These are phyloP conservation scores for Cerceris ruficornis DNA, from an alignment of 2,888 invertebrate genomes.

Conservation along the genomic window DNA sequence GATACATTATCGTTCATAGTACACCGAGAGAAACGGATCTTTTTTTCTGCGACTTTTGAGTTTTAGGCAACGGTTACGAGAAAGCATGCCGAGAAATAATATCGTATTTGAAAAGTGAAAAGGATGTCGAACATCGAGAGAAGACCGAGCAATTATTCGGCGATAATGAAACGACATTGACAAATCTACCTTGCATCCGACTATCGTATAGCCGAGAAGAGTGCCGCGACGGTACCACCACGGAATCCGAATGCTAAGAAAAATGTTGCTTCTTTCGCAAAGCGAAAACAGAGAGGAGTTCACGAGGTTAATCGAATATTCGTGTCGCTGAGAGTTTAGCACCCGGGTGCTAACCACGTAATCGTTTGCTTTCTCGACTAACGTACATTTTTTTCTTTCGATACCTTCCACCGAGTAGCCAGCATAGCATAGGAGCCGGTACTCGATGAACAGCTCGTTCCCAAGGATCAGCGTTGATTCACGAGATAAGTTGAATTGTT, in stretches of 20 bases:
- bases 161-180: constrained; percentile 38
- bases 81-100: too few species aligned
- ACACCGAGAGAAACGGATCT: too few species aligned
- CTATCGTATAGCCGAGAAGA: constrained; percentile 35
- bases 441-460: constrained; percentile 49
- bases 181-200: constrained; percentile 33
- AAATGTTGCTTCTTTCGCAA: constrained; percentile 55
- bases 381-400: constrained; percentile 34
- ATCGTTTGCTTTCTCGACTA: constrained; percentile 60
- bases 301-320: constrained; percentile 75
- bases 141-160: background rate
- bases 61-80: too few species aligned
- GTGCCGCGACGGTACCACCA: constrained; percentile 28
- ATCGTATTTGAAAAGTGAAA: too few species aligned
- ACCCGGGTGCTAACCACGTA: constrained; percentile 69
- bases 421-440: constrained; percentile 8
- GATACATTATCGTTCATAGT: too few species aligned
- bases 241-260: constrained; percentile 59
- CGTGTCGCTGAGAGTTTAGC: constrained; percentile 74
- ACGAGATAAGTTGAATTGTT: constrained; percentile 64
- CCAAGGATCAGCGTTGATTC: constrained; percentile 60
- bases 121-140: too few species aligned
- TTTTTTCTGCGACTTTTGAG: too few species aligned
- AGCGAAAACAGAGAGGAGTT: constrained; percentile 45
- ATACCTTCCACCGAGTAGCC: constrained; percentile 14